A percentile compares a stretch with the other conserved stretches of the same genome.
phyloP scores from a whole-genome alignment of 2,797 vertebrate species.

The Gouania willdenowi region DNA sequence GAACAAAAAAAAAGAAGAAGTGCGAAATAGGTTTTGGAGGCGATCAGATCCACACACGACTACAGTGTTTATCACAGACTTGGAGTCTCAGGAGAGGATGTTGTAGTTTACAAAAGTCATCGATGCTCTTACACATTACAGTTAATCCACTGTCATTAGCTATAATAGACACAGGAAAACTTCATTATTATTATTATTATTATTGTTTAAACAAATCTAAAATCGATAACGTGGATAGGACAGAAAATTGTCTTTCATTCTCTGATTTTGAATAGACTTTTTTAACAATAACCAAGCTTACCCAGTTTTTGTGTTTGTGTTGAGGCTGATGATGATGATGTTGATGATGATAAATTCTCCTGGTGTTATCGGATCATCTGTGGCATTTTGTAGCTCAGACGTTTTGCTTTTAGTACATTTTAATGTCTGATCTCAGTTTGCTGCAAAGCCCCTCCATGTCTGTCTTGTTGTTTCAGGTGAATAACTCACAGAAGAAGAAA shows the following conservation, averaged over 20 bases:
- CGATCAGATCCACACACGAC: conserved; percentile 21
- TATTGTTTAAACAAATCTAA: neutral
- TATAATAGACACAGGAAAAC: conserved; percentile 28
- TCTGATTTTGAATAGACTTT: conserved; percentile 14
- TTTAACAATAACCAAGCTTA: conserved; percentile 23
- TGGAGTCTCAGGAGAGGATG: conserved; percentile 38
- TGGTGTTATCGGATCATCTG: conserved; percentile 46
- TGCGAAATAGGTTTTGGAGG: conserved; percentile 44
- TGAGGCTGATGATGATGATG: conserved; percentile 32
- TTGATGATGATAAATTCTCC: conserved; percentile 12
- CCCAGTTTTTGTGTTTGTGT: conserved; percentile 42
- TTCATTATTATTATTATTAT: neutral
- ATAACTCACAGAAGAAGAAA: conserved; percentile 2
- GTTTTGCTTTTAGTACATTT: conserved; percentile 16
- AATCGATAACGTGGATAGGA: conserved; percentile 36
- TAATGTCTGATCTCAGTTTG: conserved; percentile 10
- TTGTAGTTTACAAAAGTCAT: conserved; percentile 40
- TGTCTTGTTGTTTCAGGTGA: conserved; percentile 7
- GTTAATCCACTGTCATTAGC: conserved; percentile 37
- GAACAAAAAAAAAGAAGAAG: conserved; percentile 3
- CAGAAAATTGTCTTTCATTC: conserved; percentile 44
- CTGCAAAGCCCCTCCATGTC: conserved; percentile 31
- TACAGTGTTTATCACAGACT: conserved; percentile 50
- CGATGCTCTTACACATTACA: conserved; percentile 28
- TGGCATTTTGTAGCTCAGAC: conserved; percentile 36